These are phyloP conservation scores for Atopsyche davidsoni DNA, from an alignment of 1,140 invertebrate species.

Conservation along the genomic window DNA sequence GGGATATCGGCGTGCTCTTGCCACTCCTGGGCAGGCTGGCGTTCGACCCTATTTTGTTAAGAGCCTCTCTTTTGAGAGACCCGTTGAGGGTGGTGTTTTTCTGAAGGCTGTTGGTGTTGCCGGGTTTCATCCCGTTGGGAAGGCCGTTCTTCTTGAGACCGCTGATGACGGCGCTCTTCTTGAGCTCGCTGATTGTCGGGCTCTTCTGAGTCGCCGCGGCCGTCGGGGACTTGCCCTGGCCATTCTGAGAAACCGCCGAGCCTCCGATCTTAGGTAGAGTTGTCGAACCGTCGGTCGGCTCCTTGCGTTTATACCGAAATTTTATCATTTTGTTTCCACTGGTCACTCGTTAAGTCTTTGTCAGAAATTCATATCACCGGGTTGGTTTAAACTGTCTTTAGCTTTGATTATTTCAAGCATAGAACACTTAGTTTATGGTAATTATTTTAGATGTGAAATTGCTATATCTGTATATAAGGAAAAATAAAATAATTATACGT, in stretches of 20 bases:
- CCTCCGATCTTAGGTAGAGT: constrained; percentile 32
- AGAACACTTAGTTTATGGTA: no score
- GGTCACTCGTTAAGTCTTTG: no score
- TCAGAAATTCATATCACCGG: no score
- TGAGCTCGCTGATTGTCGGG: constrained; percentile 14
- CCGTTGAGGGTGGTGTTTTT: constrained; percentile 11
- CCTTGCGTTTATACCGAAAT: constrained; percentile 57
- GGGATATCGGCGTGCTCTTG: constrained; percentile 23
- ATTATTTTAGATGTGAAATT: no score
- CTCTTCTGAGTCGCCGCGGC: constrained; percentile 18
- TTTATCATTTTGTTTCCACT: constrained; percentile 53
- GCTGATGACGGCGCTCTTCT: constrained; percentile 19
- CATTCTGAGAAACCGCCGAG: constrained; percentile 24
- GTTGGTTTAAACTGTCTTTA: no score
- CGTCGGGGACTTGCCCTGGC: constrained; percentile 18
- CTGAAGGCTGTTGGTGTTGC: constrained; percentile 21
- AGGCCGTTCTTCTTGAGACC: constrained; percentile 19
- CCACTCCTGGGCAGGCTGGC: constrained; percentile 27
- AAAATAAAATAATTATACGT: no score
- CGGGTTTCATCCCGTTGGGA: constrained; percentile 11
- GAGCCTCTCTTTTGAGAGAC: constrained; percentile 9
- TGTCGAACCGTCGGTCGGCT: constrained; percentile 39
- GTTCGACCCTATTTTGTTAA: constrained; percentile 24
- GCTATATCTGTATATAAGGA: no score
- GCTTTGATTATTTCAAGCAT: no score